Evolutionary conservation across 2,797 vertebrate species (phyloP).

Genomic region (Gambusia yucatana): DNA sequence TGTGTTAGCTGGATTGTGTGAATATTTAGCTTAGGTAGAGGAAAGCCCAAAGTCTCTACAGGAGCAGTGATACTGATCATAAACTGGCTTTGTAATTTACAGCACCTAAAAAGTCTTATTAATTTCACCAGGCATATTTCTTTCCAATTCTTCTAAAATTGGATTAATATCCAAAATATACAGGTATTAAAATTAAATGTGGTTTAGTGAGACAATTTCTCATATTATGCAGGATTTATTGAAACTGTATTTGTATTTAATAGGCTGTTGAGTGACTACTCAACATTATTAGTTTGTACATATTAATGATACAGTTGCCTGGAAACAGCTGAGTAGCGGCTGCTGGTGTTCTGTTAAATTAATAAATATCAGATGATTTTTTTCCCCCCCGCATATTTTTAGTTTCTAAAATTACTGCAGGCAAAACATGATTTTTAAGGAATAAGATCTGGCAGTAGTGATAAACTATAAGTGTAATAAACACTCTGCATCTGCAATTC

Average conservation of each 20-base stretch:
- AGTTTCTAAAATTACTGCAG: conserved; percentile 7
- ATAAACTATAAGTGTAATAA: not conserved
- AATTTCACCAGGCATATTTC: not conserved
- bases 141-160: not conserved
- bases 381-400: not conserved
- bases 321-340: conserved; percentile 19
- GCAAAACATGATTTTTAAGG: not conserved
- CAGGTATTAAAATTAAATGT: not conserved
- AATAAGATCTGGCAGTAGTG: not conserved
- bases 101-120: not conserved
- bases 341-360: conserved; percentile 4
- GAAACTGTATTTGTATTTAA: not conserved
- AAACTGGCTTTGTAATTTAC: conserved; percentile 7
- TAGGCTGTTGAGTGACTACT: not conserved
- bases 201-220: not conserved
- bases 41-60: conserved; percentile 11
- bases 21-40: conserved; percentile 37
- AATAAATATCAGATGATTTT: conserved; percentile 16
- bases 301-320: conserved; percentile 24
- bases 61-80: conserved; percentile 20
- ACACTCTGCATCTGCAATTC: not conserved
- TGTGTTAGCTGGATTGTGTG: conserved; percentile 6
- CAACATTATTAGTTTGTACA: conserved; percentile 15
- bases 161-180: not conserved
- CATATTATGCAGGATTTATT: conserved; percentile 1